phyloP scores from a whole-genome alignment of 2,888 invertebrate genomes.

The Rhamphomyia laevipes region DNA sequence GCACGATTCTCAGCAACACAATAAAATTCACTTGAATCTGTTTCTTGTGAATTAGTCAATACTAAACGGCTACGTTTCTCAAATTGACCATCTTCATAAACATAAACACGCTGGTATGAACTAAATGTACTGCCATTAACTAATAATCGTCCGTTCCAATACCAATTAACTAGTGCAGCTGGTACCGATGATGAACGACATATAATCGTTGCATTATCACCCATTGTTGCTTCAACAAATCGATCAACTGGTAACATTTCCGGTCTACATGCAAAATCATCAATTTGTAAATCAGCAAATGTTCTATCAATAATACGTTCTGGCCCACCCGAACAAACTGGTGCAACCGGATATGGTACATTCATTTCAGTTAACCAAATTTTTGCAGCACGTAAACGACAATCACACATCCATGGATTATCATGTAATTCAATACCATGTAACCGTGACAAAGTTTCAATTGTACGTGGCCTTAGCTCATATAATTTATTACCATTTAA shows the following conservation, averaged over 20 bases:
- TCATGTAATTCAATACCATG: conserved; percentile 74
- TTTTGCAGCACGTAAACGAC: conserved; percentile 67
- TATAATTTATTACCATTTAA: conserved; percentile 69
- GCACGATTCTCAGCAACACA: conserved; percentile 85
- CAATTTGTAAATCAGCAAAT: conserved; percentile 63
- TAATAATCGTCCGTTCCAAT: conserved; percentile 69
- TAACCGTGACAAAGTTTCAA: conserved; percentile 59
- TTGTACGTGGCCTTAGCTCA: conserved; percentile 58
- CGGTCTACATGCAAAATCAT: conserved; percentile 79
- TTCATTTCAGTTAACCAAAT: conserved; percentile 70
- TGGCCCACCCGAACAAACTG: conserved; percentile 62
- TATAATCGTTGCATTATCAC: conserved; percentile 73
- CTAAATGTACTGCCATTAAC: conserved; percentile 68
- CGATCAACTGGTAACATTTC: conserved; percentile 63
- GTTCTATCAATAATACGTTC: conserved; percentile 56
- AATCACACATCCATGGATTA: conserved; percentile 84
- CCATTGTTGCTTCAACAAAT: conserved; percentile 65
- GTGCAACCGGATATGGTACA: conserved; percentile 64
- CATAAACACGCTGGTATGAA: conserved; percentile 61
- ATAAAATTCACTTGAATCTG: conserved; percentile 73
- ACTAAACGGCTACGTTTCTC: conserved; percentile 66
- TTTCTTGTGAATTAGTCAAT: conserved; percentile 70
- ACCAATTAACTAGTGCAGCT: conserved; percentile 72
- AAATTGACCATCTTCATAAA: conserved; percentile 63
- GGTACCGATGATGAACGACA: conserved; percentile 75